Percentiles rank a stretch among this genome's conserved stretches.
phyloP scores from a whole-genome alignment of 1,140 invertebrate species.

The Lineus longissimus region DNA sequence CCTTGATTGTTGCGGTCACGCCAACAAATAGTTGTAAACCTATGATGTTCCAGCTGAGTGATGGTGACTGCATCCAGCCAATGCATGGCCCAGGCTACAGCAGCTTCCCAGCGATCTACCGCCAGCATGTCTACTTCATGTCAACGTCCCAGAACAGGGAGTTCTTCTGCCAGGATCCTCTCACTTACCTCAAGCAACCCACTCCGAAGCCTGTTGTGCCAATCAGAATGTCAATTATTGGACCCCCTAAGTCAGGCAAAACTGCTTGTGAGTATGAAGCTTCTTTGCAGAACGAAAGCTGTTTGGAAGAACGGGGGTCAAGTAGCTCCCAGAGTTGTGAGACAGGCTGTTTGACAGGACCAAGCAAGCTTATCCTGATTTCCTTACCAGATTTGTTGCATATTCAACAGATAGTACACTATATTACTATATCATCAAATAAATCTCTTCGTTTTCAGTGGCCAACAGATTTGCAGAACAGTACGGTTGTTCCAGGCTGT shows the following conservation, averaged over 20 bases:
- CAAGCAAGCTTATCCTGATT: too few relatives aligned
- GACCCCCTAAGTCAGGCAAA: conserved; percentile 55
- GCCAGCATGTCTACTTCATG: conserved; percentile 51
- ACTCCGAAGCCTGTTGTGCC: conserved; percentile 52
- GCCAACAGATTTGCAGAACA: conserved; percentile 50
- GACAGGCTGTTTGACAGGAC: too few relatives aligned
- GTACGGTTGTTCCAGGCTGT: conserved; percentile 47
- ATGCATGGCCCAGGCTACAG: conserved; percentile 43
- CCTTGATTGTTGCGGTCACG: too few relatives aligned
- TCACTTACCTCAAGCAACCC: conserved; percentile 44
- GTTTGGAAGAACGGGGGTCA: too few relatives aligned
- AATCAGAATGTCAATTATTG: conserved; percentile 49
- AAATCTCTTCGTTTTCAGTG: conserved; percentile 35
- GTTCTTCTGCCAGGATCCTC: conserved; percentile 46
- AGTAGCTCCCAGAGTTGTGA: not conserved
- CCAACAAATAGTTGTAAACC: not conserved
- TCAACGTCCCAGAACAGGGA: conserved; percentile 35
- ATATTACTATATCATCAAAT: too few relatives aligned
- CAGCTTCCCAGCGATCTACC: conserved; percentile 47
- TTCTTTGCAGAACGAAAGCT: not conserved
- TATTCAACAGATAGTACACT: too few relatives aligned
- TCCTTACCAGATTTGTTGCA: too few relatives aligned
- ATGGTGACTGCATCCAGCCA: conserved; percentile 49
- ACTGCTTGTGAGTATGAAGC: conserved; percentile 45
- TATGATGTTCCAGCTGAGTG: conserved; percentile 35